These are phyloP conservation scores for Harlomillsia oculata DNA, from an alignment of 1,140 invertebrate genomes.

Conservation along the genomic window DNA sequence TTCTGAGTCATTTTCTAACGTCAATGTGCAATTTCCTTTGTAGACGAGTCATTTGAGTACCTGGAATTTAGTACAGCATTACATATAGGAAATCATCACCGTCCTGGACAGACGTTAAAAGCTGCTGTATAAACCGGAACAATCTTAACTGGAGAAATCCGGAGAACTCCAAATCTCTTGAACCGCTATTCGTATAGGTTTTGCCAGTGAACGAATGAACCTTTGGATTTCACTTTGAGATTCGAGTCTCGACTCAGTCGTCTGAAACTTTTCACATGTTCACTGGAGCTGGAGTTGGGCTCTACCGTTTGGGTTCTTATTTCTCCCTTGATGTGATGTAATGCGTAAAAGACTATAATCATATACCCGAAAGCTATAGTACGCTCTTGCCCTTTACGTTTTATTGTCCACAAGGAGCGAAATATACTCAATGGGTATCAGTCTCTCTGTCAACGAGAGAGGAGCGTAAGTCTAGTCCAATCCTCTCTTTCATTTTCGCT, in stretches of 20 bases:
- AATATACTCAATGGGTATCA: not conserved
- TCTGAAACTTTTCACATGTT: constrained; percentile 30
- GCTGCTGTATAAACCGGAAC: not conserved
- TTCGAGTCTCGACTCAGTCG: constrained; percentile 28
- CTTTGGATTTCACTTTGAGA: constrained; percentile 27
- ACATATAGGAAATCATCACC: no score
- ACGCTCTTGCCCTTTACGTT: not conserved
- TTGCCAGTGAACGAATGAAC: constrained; percentile 10
- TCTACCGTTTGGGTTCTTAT: not conserved
- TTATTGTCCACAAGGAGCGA: not conserved
- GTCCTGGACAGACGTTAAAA: no score
- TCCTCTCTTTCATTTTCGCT: constrained; percentile 23
- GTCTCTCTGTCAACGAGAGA: not conserved
- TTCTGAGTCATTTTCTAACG: no score
- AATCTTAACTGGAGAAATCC: not conserved
- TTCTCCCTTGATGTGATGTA: not conserved
- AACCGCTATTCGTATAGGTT: not conserved
- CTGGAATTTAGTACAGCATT: no score
- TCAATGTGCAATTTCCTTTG: no score
- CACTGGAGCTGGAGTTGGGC: not conserved
- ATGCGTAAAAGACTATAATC: not conserved
- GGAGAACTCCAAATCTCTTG: not conserved
- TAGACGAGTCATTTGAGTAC: no score
- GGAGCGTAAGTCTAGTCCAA: no score
- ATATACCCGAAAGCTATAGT: not conserved